Evolutionary conservation across 2,797 vertebrate genomes (phyloP).

Genomic region (Oryzias sinensis): DNA sequence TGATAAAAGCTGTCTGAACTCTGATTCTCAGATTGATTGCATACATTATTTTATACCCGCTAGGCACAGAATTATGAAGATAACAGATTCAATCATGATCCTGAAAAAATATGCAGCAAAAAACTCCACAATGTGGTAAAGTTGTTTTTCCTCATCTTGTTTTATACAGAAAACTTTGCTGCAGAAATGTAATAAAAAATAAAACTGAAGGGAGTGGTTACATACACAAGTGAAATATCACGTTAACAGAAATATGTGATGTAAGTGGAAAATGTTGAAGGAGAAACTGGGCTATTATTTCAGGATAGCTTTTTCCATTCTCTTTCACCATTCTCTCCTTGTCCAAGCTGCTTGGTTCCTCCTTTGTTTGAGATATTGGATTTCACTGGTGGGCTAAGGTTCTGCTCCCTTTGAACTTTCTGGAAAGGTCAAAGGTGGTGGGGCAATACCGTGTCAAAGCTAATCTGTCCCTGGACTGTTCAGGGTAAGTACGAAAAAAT

Average conservation of each 20-base stretch:
- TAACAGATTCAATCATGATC: slow-evolving; percentile 37
- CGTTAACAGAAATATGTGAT: too few relatives aligned
- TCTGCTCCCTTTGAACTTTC: slow-evolving; percentile 66
- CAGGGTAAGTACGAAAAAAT: slow-evolving; percentile 46
- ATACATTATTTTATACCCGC: slow-evolving; percentile 43
- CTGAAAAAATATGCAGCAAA: slow-evolving; percentile 50
- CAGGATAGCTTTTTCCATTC: slow-evolving; percentile 23
- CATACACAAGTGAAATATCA: too few relatives aligned
- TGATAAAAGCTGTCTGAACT: slow-evolving; percentile 60
- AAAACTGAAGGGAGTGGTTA: too few relatives aligned
- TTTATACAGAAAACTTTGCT: slow-evolving; percentile 15
- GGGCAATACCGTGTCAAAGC: slow-evolving; percentile 65
- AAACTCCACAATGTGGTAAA: background rate
- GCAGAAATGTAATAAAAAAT: too few relatives aligned
- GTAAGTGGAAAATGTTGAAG: slow-evolving; percentile 11
- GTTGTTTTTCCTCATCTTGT: slow-evolving; percentile 19
- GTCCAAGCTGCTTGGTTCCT: slow-evolving; percentile 48
- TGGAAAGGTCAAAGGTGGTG: slow-evolving; percentile 67
- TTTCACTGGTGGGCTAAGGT: slow-evolving; percentile 61
- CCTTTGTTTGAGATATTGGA: slow-evolving; percentile 71
- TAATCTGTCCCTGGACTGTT: slow-evolving; percentile 72
- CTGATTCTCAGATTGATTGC: slow-evolving; percentile 57
- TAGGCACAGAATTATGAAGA: slow-evolving; percentile 47
- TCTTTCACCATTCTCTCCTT: slow-evolving; percentile 17
- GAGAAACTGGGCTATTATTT: slow-evolving; percentile 33